These are phyloP conservation scores for Dasypogon diadema DNA, from an alignment of 2,888 invertebrate genomes.

Conservation along the genomic window DNA sequence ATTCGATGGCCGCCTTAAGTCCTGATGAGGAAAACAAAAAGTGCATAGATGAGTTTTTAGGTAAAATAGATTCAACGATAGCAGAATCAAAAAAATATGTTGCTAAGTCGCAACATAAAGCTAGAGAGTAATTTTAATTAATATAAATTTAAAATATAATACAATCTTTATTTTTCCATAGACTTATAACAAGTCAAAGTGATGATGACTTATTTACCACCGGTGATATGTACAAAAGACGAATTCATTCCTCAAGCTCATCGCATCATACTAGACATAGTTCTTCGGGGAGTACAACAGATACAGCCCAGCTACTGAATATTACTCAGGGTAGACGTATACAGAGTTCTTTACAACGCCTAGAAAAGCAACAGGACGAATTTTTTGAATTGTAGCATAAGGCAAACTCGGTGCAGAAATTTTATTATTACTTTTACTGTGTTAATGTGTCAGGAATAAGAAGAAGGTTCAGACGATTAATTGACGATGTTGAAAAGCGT, in stretches of 20 bases:
- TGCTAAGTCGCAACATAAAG: conserved; percentile 80
- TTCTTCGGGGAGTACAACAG: conserved; percentile 71
- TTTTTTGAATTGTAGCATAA: conserved; percentile 90
- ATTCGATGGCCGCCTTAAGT: conserved; percentile 72
- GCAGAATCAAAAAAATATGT: conserved; percentile 87
- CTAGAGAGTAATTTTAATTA: conserved; percentile 81
- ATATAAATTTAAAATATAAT: background rate
- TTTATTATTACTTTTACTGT: conserved; percentile 49
- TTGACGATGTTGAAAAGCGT: conserved; percentile 16
- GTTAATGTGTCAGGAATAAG: conserved; percentile 47
- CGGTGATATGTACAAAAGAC: conserved; percentile 60
- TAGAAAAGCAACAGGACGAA: conserved; percentile 89
- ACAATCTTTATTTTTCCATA: conserved; percentile 53
- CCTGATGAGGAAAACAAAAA: conserved; percentile 81
- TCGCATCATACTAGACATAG: conserved; percentile 66
- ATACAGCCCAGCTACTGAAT: conserved; percentile 69
- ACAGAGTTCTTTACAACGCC: conserved; percentile 82
- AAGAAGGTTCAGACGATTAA: conserved; percentile 29
- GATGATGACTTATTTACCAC: conserved; percentile 64
- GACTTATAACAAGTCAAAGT: conserved; percentile 65
- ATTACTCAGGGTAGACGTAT: conserved; percentile 86
- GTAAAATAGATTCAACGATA: conserved; percentile 85
- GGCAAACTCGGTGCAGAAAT: conserved; percentile 53
- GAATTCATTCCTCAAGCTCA: conserved; percentile 58
- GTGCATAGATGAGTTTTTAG: conserved; percentile 83